A percentile compares a stretch with the other conserved stretches of the same genome.
phyloP scores from a whole-genome alignment of 64 coral and sea anemone species.

The Pocillopora damicornis region DNA sequence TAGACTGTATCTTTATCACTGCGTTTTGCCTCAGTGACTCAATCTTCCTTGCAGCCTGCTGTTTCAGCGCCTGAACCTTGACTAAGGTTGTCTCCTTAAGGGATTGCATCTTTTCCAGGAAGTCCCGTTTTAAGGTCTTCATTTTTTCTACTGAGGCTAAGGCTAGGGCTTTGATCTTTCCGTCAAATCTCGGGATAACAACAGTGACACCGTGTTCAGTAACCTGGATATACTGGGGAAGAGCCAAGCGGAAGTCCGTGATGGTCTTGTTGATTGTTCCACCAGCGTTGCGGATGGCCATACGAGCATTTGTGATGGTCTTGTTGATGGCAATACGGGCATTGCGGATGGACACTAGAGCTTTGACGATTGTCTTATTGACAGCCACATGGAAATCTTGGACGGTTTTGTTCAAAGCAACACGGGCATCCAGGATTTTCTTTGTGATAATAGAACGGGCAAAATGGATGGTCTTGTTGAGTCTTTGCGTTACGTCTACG shows the following conservation, averaged over 20 bases:
- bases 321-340: neutral
- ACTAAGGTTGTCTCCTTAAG: slow-evolving; percentile 32
- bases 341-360: neutral
- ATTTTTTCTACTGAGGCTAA: slow-evolving; percentile 42
- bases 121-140: slow-evolving; percentile 33
- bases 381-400: neutral
- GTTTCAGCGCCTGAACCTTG: slow-evolving; percentile 57
- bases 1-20: slow-evolving; percentile 1
- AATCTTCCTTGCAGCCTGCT: slow-evolving; percentile 31
- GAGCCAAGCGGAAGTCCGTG: slow-evolving; percentile 27
- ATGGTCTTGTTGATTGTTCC: slow-evolving; percentile 8
- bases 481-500: neutral
- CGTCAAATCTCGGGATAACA: slow-evolving; percentile 53
- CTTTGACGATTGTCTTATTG: neutral
- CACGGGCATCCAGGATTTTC: neutral
- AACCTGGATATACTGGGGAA: slow-evolving; percentile 68
- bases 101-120: slow-evolving; percentile 8
- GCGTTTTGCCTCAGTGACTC: slow-evolving; percentile 22
- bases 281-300: neutral
- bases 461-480: slow-evolving; percentile 20
- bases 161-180: slow-evolving; percentile 50
- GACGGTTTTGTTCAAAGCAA: neutral
- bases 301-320: neutral
- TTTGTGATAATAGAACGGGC: neutral
- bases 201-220: slow-evolving; percentile 49